These are phyloP conservation scores for Cerastoderma edule DNA, from an alignment of 2,888 invertebrate genomes.

Conservation along the genomic window DNA sequence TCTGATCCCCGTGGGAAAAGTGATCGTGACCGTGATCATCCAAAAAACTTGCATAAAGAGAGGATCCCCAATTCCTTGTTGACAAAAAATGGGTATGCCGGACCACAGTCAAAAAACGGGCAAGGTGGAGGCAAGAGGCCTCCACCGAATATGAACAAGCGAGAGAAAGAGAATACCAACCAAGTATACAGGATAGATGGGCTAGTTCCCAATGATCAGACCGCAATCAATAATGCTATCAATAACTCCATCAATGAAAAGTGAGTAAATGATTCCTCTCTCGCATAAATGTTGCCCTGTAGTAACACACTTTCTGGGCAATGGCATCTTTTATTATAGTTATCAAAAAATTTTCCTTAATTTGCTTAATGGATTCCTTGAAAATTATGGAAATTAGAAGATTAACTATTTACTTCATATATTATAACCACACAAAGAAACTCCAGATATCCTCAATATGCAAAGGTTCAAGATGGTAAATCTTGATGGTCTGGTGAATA, in stretches of 20 bases:
- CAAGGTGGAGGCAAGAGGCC: slow-evolving; percentile 70
- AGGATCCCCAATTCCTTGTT: slow-evolving; percentile 74
- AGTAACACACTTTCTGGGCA: too few relatives aligned
- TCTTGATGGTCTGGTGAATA: too few relatives aligned
- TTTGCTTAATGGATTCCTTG: too few relatives aligned
- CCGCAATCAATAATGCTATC: slow-evolving; percentile 85
- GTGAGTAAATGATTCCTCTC: slow-evolving; percentile 73
- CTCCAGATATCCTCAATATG: too few relatives aligned
- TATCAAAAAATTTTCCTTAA: too few relatives aligned
- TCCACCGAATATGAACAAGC: slow-evolving; percentile 63
- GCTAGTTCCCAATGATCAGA: slow-evolving; percentile 86
- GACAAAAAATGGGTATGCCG: slow-evolving; percentile 79
- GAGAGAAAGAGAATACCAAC: slow-evolving; percentile 77
- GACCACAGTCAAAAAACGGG: slow-evolving; percentile 71
- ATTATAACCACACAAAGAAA: too few relatives aligned
- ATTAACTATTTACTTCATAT: too few relatives aligned
- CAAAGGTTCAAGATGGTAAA: too few relatives aligned
- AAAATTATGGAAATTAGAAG: too few relatives aligned
- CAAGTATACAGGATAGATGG: slow-evolving; percentile 85
- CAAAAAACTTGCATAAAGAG: slow-evolving; percentile 75
- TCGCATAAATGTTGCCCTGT: too few relatives aligned
- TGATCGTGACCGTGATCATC: slow-evolving; percentile 57
- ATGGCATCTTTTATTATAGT: too few relatives aligned
- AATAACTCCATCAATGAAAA: slow-evolving; percentile 77
- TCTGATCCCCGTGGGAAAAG: slow-evolving; percentile 49